Evolutionary conservation across 2,797 vertebrate genomes (phyloP).

Genomic region (Rousettus madagascariensis): DNA sequence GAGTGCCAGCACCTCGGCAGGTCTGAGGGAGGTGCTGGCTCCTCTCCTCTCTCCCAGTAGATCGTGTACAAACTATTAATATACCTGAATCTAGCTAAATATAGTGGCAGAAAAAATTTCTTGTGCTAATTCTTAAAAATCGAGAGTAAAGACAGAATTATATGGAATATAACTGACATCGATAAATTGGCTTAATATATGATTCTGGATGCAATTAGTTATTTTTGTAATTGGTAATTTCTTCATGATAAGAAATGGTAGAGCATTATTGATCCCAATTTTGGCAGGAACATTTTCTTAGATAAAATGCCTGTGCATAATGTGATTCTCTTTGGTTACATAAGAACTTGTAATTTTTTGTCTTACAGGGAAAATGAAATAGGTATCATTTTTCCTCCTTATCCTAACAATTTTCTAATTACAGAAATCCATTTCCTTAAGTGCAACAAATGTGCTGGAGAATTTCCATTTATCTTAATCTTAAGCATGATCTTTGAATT

Average conservation of each 20-base stretch:
- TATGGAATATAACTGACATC: background rate
- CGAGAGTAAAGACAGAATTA: background rate
- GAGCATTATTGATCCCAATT: background rate
- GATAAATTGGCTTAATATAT: background rate
- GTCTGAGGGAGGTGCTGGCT: background rate
- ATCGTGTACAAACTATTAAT: background rate
- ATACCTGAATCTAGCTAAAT: background rate
- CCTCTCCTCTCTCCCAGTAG: background rate
- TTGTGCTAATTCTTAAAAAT: background rate
- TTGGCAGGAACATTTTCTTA: background rate
- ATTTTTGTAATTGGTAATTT: background rate
- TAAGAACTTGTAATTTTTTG: background rate
- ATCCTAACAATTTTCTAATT: background rate
- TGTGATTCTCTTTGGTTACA: background rate
- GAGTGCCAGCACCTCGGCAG: background rate
- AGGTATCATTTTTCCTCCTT: background rate
- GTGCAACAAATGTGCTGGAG: background rate
- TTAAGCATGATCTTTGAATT: background rate
- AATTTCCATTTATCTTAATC: background rate
- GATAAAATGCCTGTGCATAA: background rate
- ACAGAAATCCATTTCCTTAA: background rate
- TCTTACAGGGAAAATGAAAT: background rate
- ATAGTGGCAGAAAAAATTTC: background rate
- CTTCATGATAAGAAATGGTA: background rate
- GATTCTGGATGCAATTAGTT: background rate